Base-by-base conservation (phyloP, 1,140 invertebrate species). In the Trichonephila clavipes region DNA sequence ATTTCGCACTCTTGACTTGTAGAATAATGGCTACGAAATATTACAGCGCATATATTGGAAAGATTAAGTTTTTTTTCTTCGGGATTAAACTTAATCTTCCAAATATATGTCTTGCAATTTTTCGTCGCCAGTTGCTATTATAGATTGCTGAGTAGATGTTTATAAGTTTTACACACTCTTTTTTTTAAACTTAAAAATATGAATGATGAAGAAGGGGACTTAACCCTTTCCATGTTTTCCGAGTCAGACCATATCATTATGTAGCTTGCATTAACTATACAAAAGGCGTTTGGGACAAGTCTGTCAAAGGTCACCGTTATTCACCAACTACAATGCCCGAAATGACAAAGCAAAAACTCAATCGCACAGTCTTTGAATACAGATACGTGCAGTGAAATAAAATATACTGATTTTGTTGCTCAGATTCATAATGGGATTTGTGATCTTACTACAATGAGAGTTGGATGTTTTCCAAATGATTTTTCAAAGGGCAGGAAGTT, bases 321-420 rank as follows among this genome's bases (percentile, higher is more conserved):
- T 85, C 83, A 61, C 83, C 83, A 59, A 59, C 21, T 1, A n/a
- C 81, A 83, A n/a, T 85, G 34, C 10, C 4, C 24, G 59, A 85
- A 61, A 58, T 59, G 21, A 59, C 12, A 40, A 34, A 85, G 58
- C 83, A 58, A 34, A 85, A 85, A 24, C 34, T 61, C n/a, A 59
- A 85, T 85, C 24, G 83, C n/a, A 28, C 12, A 28, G 72, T 19
- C 28, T 34, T 18, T 81, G 72, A 81, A 81, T 12, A 7, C 51
- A 2, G 83, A 85, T 85, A 85, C 83, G 83, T 85, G 83, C n/a
- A 59, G 51, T 59, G 83, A 85, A 85, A 85, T 85, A 59, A 59
- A 85, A 85, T 85, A 21, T 19, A 51, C 72, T 40, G 18, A 34
- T 77, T 28, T 77, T 40, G 28, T 77, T 40, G 72, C 72, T 77